Conservation (phyloP, 1,140 invertebrate genomes). For the Ericerus pela region DNA sequence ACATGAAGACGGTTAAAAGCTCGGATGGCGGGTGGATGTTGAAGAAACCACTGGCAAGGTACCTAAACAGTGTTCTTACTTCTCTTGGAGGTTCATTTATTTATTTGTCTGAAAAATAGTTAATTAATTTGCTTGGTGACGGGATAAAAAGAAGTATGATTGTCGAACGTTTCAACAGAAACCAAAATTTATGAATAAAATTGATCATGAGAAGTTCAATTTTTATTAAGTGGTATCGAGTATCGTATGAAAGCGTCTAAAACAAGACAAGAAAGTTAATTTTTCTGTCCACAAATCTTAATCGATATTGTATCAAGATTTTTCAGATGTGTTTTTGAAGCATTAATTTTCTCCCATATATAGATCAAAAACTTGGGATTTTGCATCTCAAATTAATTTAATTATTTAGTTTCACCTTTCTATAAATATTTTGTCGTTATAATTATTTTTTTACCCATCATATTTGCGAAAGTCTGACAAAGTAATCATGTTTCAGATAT, state of each 20-base stretch:
- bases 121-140: too few relatives aligned
- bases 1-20: conserved; percentile 62
- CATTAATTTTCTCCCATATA: too few relatives aligned
- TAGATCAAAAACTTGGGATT: neutral
- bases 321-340: too few relatives aligned
- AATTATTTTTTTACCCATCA: neutral
- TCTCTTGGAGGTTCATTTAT: neutral
- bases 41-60: conserved; percentile 48
- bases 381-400: neutral
- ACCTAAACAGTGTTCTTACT: conserved; percentile 19
- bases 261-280: too few relatives aligned
- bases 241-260: too few relatives aligned
- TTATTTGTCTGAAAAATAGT: neutral
- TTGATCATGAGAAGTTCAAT: too few relatives aligned
- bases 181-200: too few relatives aligned
- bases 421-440: neutral
- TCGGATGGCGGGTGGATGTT: conserved; percentile 50
- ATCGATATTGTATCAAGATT: too few relatives aligned
- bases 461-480: neutral
- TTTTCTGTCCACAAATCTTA: too few relatives aligned
- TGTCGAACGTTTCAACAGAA: too few relatives aligned
- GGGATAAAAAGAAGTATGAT: too few relatives aligned
- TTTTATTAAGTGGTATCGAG: too few relatives aligned
- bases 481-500: conserved; percentile 36
- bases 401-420: conserved; percentile 13